Evolutionary conservation across 1,140 invertebrate species (phyloP), one percentile per base, ranked within the genome.

Genomic region (Acromyrmex heyeri): DNA sequence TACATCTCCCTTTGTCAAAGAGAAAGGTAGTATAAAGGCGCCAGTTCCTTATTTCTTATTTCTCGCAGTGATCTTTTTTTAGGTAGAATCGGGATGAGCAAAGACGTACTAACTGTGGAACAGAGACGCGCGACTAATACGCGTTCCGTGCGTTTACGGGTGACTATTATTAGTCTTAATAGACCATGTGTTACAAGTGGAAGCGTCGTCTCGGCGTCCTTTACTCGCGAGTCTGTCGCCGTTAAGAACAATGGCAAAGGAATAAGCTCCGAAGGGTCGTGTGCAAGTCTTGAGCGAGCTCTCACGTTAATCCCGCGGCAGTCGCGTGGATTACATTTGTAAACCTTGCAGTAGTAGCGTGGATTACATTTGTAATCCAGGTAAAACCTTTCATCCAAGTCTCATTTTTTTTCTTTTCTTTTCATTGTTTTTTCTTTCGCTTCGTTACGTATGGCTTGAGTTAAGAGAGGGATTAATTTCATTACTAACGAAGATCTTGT

Each of bases 91-190:
- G 48, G 50, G 82, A 79, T 38, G 62, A 44, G 75, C 83, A 57
- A 27, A 86, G 38, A 59, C 59, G 50, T 30, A 30, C 55, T 34
- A 85, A 64, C 44, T 53, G 53, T 48, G 69, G 48, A 85, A 87
- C 65, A 61, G 27, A 1, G 24, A 34, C 38, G 86, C 86, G 27
- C 38, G 76, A 55, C 67, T 86, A 78, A 86, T 78, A 89, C 62
- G 76, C 61, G 72, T 65, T 78, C 57, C 77, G 81, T 50, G 79
- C 73, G 64, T 88, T 83, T 67, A 87, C 76, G 78, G 73, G 55
- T 88, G 87, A 87, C 94, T 94, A 95, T 94, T 94, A 94, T 94
- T 95, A 94, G 94, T 92, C 88, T 91, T 94, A 94, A 95, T 95
- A 94, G 92, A 91, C 92, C 93, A 94, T 94, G 92, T 94, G 94